Evolutionary conservation across 2,113 vertebrate species (phyloP).

Genomic region (Lichenostomus cassidix): DNA sequence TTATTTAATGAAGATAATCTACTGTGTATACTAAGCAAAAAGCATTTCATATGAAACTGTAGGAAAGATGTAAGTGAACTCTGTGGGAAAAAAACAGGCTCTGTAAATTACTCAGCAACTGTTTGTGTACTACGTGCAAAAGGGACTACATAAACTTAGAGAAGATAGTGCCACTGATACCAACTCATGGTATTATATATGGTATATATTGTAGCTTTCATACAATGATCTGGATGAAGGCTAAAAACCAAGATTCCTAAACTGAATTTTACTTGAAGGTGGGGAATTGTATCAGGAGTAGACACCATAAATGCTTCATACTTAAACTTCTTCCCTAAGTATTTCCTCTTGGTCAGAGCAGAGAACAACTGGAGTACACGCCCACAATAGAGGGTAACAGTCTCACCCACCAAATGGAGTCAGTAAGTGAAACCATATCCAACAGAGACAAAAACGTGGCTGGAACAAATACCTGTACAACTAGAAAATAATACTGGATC

Average conservation of each 20-base stretch:
- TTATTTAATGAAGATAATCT: not conserved
- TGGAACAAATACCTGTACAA: not conserved
- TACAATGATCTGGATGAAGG: not conserved
- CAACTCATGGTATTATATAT: not conserved
- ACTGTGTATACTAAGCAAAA: not conserved
- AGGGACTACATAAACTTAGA: not conserved
- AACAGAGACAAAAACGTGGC: not conserved
- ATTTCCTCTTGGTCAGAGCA: not conserved
- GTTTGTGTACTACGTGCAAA: not conserved
- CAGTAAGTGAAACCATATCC: not conserved
- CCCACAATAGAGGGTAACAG: accelerated
- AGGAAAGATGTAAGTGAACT: not conserved
- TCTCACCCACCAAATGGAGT: not conserved
- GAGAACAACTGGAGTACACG: not conserved
- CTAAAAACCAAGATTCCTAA: not conserved
- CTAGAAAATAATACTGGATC: not conserved
- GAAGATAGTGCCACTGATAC: not conserved
- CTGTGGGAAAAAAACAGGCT: not conserved
- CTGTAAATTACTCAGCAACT: not conserved
- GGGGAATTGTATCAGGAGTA: not conserved
- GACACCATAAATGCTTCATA: not conserved
- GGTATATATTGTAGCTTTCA: not conserved
- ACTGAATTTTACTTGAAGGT: not conserved
- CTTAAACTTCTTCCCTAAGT: not conserved
- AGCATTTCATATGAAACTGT: not conserved